These are phyloP conservation scores for Agonopterix subpropinquella DNA, from an alignment of 2,888 invertebrate species.

Conservation along the genomic window DNA sequence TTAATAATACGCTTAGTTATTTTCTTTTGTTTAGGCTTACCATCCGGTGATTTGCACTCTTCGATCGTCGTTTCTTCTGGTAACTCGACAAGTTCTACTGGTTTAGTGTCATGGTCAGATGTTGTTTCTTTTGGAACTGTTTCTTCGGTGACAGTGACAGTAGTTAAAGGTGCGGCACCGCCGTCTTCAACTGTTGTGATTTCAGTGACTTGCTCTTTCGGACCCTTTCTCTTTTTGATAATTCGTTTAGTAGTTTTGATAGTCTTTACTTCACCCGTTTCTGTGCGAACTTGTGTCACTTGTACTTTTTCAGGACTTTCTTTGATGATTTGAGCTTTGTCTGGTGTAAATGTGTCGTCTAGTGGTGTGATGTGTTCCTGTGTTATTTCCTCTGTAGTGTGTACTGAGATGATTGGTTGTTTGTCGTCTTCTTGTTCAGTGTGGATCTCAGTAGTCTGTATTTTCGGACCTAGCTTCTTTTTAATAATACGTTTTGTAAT, in stretches of 20 bases:
- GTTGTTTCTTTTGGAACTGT: constrained; percentile 21
- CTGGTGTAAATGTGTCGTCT: constrained; percentile 27
- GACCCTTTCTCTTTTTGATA: constrained; percentile 14
- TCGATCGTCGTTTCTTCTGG: constrained; percentile 38
- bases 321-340: constrained; percentile 12
- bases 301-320: constrained; percentile 29
- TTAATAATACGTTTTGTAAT: constrained; percentile 48
- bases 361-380: constrained; percentile 15
- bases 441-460: constrained; percentile 22
- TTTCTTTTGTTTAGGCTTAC: constrained; percentile 31
- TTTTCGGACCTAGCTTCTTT: constrained; percentile 31
- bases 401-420: constrained; percentile 27
- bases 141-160: constrained; percentile 32
- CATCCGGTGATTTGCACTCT: constrained; percentile 27
- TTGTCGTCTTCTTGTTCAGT: constrained; percentile 16
- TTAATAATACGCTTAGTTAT: constrained; percentile 44
- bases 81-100: constrained; percentile 24
- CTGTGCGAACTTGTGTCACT: constrained; percentile 19
- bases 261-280: constrained; percentile 11
- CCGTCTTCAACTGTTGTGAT: constrained; percentile 14
- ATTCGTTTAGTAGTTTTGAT: constrained; percentile 20
- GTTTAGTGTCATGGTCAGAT: constrained; percentile 12
- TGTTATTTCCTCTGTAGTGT: constrained; percentile 20
- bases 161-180: constrained; percentile 18
- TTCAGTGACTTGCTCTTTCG: constrained; percentile 14